Evolutionary conservation across 2,113 vertebrate species (phyloP), one percentile per base, ranked within the genome.

Genomic region (Pagrus major): DNA sequence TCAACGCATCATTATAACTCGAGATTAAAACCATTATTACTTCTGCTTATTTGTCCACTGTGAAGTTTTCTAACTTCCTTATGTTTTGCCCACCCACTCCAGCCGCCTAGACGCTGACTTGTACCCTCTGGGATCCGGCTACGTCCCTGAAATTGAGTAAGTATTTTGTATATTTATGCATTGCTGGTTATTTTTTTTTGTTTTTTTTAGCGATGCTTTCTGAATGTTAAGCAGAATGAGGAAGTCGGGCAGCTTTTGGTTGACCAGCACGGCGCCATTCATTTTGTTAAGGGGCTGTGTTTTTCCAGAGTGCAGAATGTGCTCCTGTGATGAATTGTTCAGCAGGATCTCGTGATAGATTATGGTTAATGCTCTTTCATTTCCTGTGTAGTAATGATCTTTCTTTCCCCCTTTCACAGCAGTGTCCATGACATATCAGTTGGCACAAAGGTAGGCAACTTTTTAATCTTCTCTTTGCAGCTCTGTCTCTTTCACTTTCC

Each of bases 391-490:
- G 73, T 55, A 14, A 20, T 71, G 1, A 15, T 5, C 6, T n/a
- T 56, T 9, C 4, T 70, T 80, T 82, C 6, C 56, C 6, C 56
- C 37, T 76, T 94, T 92, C 76, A 77, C 95, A 98, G 97, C 92
- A 96, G 98, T 95, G 97, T 99, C 96, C 97, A 98, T 97, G 98
- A 99, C 94, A 97, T 98, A 96, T 96, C 97, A 95, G 98, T 98
- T 96, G 98, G 98, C 95, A 99, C 98, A 92, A 99, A 99, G 97
- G 98, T 99, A 98, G 74, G 96, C 79, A 59, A 29, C 55, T 35
- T 89, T 71, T 68, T 39, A 6, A 11, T 58, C 39, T 3, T 71
- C 6, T 54, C 15, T 61, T 70, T 60, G 11, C 29, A n/a, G 25
- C 9, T 46, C 3, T 21, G 5, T 9, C 49, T 52, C 0, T 16